Evolutionary conservation across 2,888 invertebrate species (phyloP), one percentile per base, ranked within the genome.

Genomic region (Megalurothrips usitatus): DNA sequence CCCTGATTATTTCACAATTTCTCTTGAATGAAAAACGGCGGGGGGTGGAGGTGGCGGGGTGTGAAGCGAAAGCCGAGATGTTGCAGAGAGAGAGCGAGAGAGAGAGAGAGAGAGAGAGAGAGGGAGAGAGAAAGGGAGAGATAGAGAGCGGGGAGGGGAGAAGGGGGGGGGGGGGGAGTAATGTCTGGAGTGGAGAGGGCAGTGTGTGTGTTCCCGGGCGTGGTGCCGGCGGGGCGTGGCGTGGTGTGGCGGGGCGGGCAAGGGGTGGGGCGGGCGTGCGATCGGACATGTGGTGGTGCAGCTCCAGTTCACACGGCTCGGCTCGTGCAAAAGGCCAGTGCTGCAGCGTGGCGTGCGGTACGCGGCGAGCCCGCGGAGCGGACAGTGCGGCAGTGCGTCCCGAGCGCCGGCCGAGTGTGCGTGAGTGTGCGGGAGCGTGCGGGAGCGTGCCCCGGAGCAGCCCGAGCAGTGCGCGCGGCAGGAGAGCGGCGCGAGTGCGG

Each of bases 191-290:
- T 43, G 34, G 34, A 43, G 34, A 43, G 34, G 34, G 34, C 34
- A 43, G 34, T 43, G 34, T 43, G 34, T 43, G 34, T 6, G 34
- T 43, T 43, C 34, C 34, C 34, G 34, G 34, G 34, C 34, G 34
- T 43, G 34, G 34, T 43, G 34, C 34, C 34, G 19, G 34, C 34
- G 3, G 19, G 52, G 14, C 14, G 52, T 12, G 12, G 34, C 58
- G 58, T 12, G 58, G 58, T 1, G 17, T 17, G 58, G 58, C 17
- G 58, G 58, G 58, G 14, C 58, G 58, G 58, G n/a, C n/a, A n/a
- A n/a, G n/a, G n/a, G 58, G 52, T 19, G 52, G 52, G 58, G 58
- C 58, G 68, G 68, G 68, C 68, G 68, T 75, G 68, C 68, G 68
- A 75, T 75, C 68, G 68, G 68, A 75, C 68, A 26, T 75, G 68